Evolutionary conservation across 2,888 invertebrate genomes (phyloP), one percentile per base, ranked within the genome.

Genomic region (Drosophila greeni): DNA sequence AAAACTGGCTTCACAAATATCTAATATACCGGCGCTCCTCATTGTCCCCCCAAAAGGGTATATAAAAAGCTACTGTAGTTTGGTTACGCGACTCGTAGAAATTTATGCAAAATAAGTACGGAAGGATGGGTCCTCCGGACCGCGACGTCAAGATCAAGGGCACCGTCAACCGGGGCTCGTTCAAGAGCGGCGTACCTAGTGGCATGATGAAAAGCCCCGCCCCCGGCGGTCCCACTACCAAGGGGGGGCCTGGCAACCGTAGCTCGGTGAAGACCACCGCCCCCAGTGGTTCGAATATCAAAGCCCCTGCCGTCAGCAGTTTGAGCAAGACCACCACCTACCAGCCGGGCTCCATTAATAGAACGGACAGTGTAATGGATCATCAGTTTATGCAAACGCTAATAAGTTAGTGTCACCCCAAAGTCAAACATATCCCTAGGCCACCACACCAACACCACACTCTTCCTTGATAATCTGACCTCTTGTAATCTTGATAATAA

Each of bases 71-170:
- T 14, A 26, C 5, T 5, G 16, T 14, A 9, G 6, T 23, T 53
- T 5, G n/a, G 26, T 59, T 36, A 11, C 7, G 18, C n/a, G n/a
- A 64, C 52, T 37, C 34, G 18, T 45, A 31, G 8, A 12, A 29
- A 20, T 24, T 14, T 23, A 23, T 23, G 18, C n/a, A 34, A 18
- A 42, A 42, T n/a, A 42, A 42, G 8, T 42, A 42, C 42, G 9
- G 11, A n/a, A 58, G 23, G 58, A 12, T 18, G 23, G 33, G n/a
- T 5, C 31, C 24, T n/a, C 24, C 16, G n/a, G 24, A 9, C 12
- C 40, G 58, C 14, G 59, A 58, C 29, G 40, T 58, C 2, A 58
- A 58, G 37, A 9, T 58, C 11, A 58, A 42, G 33, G 11, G 12
- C 6, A 7, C 14, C 11, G 7, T 26, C 16, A 9, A 43, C 1